Evolutionary conservation across 2,797 vertebrate species (phyloP).

Genomic region (Crenuchus spilurus): DNA sequence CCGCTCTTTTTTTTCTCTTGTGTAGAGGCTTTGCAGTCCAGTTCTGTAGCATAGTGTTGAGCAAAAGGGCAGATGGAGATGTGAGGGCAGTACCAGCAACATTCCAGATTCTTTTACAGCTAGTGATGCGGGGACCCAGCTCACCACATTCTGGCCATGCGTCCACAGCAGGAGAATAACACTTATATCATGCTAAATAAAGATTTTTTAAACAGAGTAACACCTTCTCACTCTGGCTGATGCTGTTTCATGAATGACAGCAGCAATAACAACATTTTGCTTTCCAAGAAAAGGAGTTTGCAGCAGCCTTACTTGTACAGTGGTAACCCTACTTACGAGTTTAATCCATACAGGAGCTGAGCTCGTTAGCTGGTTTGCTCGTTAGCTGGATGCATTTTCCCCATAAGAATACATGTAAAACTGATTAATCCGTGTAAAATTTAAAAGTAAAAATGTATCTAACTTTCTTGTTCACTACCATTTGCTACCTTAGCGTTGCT

Average conservation of each 20-base stretch:
- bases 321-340: too few species aligned
- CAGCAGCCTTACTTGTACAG: too few species aligned
- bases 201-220: background rate
- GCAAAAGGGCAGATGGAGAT: background rate
- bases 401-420: too few species aligned
- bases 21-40: slow-evolving; percentile 15
- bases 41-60: slow-evolving; percentile 19
- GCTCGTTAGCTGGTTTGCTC: too few species aligned
- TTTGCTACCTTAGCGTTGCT: too few species aligned
- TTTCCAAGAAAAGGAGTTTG: background rate
- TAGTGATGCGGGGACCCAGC: slow-evolving; percentile 7
- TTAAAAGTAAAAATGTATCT: too few species aligned
- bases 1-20: slow-evolving; percentile 35
- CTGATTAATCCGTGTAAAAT: too few species aligned
- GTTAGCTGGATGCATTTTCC: too few species aligned
- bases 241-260: background rate
- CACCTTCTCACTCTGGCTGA: background rate
- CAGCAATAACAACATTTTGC: background rate
- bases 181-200: background rate
- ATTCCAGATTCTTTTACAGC: slow-evolving; percentile 38
- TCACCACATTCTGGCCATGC: slow-evolving; percentile 9
- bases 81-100: slow-evolving; percentile 15
- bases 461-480: too few species aligned
- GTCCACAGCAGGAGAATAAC: background rate
- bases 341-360: too few species aligned